phyloP scores from a whole-genome alignment of 1,140 invertebrate species.

The Achroia grisella region DNA sequence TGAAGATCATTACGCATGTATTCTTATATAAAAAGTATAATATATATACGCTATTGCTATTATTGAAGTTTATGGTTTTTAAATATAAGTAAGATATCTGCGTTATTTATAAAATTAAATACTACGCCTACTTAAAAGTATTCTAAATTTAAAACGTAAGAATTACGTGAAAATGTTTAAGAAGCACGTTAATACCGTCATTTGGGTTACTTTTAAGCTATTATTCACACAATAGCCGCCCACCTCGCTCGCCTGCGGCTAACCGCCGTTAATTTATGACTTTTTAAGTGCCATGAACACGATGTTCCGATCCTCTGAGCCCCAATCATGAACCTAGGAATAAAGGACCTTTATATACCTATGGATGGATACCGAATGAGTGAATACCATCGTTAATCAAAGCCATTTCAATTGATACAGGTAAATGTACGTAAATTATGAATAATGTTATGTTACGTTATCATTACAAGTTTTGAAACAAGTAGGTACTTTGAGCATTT shows the following conservation, averaged over 20 bases:
- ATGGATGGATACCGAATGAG: neutral
- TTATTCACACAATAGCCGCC: constrained; percentile 31
- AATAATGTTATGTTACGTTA: neutral
- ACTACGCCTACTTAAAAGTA: no score
- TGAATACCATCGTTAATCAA: neutral
- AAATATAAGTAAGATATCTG: no score
- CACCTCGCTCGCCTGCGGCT: constrained; percentile 18
- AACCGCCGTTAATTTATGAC: constrained; percentile 32
- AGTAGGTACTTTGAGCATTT: neutral
- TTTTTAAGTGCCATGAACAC: constrained; percentile 36
- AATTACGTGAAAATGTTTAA: constrained; percentile 16
- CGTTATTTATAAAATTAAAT: no score
- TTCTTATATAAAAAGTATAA: no score
- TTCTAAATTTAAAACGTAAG: constrained; percentile 1
- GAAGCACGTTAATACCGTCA: constrained; percentile 15
- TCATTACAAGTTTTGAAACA: neutral
- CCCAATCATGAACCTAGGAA: constrained; percentile 8
- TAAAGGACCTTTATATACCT: neutral
- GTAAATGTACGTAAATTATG: neutral
- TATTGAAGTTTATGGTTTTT: neutral
- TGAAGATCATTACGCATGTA: no score
- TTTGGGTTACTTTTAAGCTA: constrained; percentile 21
- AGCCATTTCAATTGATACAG: neutral
- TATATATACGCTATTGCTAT: no score
- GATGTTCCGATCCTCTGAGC: constrained; percentile 22